Evolutionary conservation across 2,888 invertebrate species (phyloP), one percentile per base, ranked within the genome.

Genomic region (Ceriagrion tenellum): DNA sequence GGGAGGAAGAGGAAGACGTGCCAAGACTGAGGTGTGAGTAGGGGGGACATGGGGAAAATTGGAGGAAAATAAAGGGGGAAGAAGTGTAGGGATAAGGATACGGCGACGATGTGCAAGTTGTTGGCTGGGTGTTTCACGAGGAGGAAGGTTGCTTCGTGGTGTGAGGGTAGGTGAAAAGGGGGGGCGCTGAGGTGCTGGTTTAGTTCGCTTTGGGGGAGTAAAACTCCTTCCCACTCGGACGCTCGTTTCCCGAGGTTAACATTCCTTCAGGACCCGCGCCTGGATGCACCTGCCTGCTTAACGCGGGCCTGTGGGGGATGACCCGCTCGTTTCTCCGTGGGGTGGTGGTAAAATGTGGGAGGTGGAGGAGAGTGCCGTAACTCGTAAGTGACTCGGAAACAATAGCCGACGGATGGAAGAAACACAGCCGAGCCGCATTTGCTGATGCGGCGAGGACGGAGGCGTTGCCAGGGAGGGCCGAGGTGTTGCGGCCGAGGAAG

Each of bases 361-460:
- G n/a, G n/a, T 10, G 8, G 81, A 81, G 0, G 26, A 23, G 81
- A 81, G 81, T 69, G 69, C 69, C 81, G 35, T 81, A 35, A n/a
- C n/a, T 35, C 30, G 81, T 35, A 81, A 81, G 81, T 81, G 81
- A 81, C 81, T 81, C 35, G 30, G 81, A 81, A 81, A 81, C 81
- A 81, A 81, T 35, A 35, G 81, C 35, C 35, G 81, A 81, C 13
- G 81, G 69, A 26, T 69, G n/a, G 69, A 69, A 81, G 81, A 35
- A 81, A 81, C 81, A 69, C 69, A 1, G 69, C 69, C 26, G 69
- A 16, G 81, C 23, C 26, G 30, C 81, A 81, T 81, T 81, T 81
- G 30, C 81, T 35, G 81, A 30, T 81, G 81, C 81, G 18, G 12
- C 16, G 35, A 59, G 13, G 13, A 47, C 4, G 69, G 69, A 26